Evolutionary conservation across 2,888 invertebrate genomes (phyloP), one percentile per base, ranked within the genome.

Genomic region (Spodoptera littoralis): DNA sequence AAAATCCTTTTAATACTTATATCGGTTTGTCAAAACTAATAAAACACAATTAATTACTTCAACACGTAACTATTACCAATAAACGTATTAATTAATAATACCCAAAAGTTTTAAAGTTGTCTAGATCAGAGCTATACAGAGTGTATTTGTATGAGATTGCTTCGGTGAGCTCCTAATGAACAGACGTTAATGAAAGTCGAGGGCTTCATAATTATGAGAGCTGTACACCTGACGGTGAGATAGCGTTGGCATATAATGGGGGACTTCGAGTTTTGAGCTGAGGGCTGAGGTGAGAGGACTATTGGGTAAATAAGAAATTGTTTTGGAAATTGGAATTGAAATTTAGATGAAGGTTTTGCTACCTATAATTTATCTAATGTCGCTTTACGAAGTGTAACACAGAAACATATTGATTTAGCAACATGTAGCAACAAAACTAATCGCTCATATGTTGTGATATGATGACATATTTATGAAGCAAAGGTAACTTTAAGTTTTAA

Each of bases 131-230:
- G 53, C 13, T 60, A 36, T 65, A 52, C 41, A 60, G 41, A 8
- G 12, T 56, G 56, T 63, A 43, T 72, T 11, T 64, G 52, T 42
- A 60, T 41, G 47, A 77, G 58, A 64, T 56, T 52, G 54, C 45
- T 53, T 45, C 47, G 36, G 51, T 36, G 44, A 46, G 57, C 27
- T 53, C 55, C 47, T 76, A 78, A 79, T 74, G 78, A 79, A 69
- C 67, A 56, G 51, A 49, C 43, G 55, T 60, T 79, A 78, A 79
- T 79, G 77, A 76, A 65, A 65, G 57, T 54, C 61, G 60, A 62
- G 59, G 53, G 63, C 49, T 51, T 55, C 48, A 72, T 81, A 80
- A 81, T 82, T 82, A 80, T 73, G 70, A 67, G 49, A 49, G 57
- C 61, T 36, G 27, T 41, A 53, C 66, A 65, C 70, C 61, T 60